These are phyloP conservation scores for Barbus barbus DNA, from an alignment of 2,113 vertebrate species.

Conservation along the genomic window DNA sequence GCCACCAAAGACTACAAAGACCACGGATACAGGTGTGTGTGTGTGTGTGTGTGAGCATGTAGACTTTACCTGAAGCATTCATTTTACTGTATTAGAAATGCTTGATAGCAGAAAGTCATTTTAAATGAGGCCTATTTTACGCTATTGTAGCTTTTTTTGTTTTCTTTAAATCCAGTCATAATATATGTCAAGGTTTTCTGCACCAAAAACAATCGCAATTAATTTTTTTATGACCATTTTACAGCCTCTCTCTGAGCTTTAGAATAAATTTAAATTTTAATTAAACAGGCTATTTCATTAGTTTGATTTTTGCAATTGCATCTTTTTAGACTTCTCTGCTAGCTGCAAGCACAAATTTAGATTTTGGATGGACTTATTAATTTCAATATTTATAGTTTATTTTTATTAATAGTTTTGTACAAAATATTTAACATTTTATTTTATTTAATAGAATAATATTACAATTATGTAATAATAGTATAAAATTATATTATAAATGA, in stretches of 20 bases:
- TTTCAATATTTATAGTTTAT: neutral
- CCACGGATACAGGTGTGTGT: conserved; percentile 81
- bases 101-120: neutral
- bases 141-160: neutral
- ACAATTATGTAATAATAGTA: no score
- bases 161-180: neutral
- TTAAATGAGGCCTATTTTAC: neutral
- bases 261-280: neutral
- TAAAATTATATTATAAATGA: no score
- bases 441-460: neutral
- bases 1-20: conserved; percentile 84
- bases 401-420: no score
- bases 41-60: neutral
- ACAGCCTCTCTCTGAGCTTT: neutral
- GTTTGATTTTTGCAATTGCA: neutral
- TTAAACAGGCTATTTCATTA: neutral
- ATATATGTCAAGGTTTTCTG: neutral
- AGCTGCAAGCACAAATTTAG: neutral
- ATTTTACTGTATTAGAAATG: neutral
- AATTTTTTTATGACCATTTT: neutral
- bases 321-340: no score
- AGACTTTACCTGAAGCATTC: neutral
- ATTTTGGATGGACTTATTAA: neutral
- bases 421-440: neutral
- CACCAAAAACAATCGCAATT: neutral